Evolutionary conservation across 1,140 invertebrate genomes (phyloP).

Genomic region (Drosophila micromelanica): DNA sequence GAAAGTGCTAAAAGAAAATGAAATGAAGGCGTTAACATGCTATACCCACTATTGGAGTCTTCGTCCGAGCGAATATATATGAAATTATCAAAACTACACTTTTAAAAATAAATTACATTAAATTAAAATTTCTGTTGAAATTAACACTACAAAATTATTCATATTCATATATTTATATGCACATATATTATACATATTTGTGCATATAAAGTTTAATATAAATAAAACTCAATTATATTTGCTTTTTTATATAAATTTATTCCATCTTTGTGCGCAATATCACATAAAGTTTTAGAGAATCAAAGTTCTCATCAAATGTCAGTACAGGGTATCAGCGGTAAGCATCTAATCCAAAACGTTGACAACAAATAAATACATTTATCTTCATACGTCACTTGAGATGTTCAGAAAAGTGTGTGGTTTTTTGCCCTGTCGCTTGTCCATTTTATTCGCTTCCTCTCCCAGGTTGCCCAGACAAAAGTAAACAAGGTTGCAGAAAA

Average conservation of each 20-base stretch:
- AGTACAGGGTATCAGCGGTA: conserved; percentile 2
- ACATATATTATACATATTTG: too few relatives aligned
- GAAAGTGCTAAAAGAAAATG: conserved; percentile 2
- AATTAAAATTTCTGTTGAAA: too few relatives aligned
- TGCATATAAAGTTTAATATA: too few relatives aligned
- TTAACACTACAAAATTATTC: too few relatives aligned
- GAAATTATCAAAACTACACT: too few relatives aligned
- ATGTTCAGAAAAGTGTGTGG: background rate
- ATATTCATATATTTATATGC: too few relatives aligned
- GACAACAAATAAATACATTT: conserved; percentile 46
- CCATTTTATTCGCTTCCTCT: conserved; percentile 25
- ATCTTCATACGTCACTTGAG: conserved; percentile 33
- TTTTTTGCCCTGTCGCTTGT: background rate
- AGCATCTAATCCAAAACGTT: conserved; percentile 12
- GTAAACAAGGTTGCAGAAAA: conserved; percentile 34
- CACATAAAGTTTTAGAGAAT: background rate
- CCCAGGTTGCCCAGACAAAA: conserved; percentile 18
- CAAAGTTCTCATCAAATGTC: too few relatives aligned
- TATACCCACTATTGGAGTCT: background rate
- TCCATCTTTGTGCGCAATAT: background rate
- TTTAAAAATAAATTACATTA: too few relatives aligned
- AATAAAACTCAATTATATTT: too few relatives aligned
- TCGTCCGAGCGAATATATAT: background rate
- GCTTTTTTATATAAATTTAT: too few relatives aligned
- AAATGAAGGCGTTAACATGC: background rate